phyloP scores from a whole-genome alignment of 2,888 invertebrate genomes.

The Temnothorax ravouxi region DNA sequence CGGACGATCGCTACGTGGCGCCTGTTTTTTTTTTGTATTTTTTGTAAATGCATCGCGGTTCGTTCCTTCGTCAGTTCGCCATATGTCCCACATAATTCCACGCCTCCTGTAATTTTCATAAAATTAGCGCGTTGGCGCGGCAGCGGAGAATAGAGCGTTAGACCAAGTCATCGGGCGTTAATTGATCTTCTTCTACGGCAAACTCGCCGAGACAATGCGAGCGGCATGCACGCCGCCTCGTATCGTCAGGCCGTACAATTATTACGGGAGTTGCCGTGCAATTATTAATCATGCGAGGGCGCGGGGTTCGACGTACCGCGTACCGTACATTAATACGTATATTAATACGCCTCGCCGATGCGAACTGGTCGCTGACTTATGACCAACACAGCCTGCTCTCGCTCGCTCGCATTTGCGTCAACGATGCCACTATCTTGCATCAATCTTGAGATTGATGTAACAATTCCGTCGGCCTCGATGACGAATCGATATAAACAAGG shows the following conservation, averaged over 20 bases:
- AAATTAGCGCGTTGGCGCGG: constrained; percentile 12
- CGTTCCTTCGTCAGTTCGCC: neutral
- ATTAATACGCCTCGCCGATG: neutral
- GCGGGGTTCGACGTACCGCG: neutral
- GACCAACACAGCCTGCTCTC: neutral
- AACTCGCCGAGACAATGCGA: constrained; percentile 9
- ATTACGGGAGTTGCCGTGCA: neutral
- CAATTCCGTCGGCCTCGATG: neutral
- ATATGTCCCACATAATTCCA: neutral
- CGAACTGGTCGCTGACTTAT: neutral
- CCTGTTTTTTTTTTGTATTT: too few relatives aligned
- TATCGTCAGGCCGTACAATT: constrained; percentile 1
- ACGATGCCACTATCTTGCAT: neutral
- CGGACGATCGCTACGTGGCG: neutral
- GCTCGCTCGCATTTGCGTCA: neutral
- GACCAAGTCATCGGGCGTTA: constrained; percentile 5
- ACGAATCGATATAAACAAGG: constrained; percentile 10
- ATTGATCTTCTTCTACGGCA: constrained; percentile 13
- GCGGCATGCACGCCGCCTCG: neutral
- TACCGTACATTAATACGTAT: too few relatives aligned
- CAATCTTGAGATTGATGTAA: neutral
- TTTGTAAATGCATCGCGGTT: neutral
- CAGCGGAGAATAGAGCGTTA: neutral
- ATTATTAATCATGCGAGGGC: neutral
- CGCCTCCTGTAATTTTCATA: constrained; percentile 4